A percentile compares a stretch with the other conserved stretches of the same genome.
These are phyloP conservation scores for Drosophila burlai DNA, from an alignment of 1,140 invertebrate species.

Conservation along the genomic window DNA sequence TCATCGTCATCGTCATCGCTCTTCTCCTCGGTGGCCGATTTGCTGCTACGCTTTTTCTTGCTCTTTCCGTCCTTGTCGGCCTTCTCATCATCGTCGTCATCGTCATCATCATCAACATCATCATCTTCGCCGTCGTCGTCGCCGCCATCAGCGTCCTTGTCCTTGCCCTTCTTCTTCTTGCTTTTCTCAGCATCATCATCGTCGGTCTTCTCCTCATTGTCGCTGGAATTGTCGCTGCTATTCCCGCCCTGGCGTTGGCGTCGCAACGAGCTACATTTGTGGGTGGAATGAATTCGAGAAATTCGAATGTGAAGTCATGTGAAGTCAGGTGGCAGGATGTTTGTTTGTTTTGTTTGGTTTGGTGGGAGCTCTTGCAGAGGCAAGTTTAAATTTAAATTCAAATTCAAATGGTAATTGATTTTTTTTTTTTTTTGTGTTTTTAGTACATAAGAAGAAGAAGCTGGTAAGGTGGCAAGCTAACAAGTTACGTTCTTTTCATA, in stretches of 20 bases:
- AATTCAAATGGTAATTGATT: conserved; percentile 44
- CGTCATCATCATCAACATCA: conserved; percentile 30
- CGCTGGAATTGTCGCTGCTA: conserved; percentile 75
- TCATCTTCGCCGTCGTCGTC: conserved; percentile 55
- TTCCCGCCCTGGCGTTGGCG: conserved; percentile 77
- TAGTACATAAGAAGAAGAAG: conserved; percentile 33
- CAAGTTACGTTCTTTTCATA: conserved; percentile 23
- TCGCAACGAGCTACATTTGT: conserved; percentile 76
- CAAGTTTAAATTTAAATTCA: conserved; percentile 68
- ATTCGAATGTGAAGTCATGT: conserved; percentile 68
- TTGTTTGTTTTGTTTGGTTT: conserved; percentile 31
- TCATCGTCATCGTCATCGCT: conserved; percentile 85
- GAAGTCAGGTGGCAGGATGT: conserved; percentile 24
- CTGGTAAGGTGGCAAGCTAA: conserved; percentile 33
- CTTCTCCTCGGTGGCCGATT: conserved; percentile 65
- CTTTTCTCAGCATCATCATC: conserved; percentile 59
- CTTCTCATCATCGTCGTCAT: conserved; percentile 59
- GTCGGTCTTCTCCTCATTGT: conserved; percentile 74
- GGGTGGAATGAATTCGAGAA: conserved; percentile 69
- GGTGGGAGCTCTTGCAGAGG: conserved; percentile 38
- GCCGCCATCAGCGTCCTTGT: conserved; percentile 47
- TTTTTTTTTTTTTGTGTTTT: conserved; percentile 12
- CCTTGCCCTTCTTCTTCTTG: conserved; percentile 69
- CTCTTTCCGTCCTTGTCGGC: conserved; percentile 50
- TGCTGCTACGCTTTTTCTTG: conserved; percentile 70